Conservation (phyloP, 2,888 invertebrate species). For the Andrena marginata region DNA sequence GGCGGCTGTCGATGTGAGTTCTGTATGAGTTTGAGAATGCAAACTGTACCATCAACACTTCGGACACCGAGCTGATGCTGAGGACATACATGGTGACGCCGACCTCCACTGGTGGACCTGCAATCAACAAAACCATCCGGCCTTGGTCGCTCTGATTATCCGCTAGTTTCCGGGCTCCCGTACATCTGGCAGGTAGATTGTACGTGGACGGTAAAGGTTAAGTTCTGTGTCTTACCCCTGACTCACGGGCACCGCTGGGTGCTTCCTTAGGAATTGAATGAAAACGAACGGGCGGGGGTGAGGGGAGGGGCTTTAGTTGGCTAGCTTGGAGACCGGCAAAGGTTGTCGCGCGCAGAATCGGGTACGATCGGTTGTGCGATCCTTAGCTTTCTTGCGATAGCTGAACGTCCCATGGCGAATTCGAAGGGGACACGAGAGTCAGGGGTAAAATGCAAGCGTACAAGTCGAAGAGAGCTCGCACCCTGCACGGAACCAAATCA, state of each 20-base stretch:
- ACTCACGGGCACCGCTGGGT: constrained; percentile 44
- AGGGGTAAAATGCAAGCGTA: constrained; percentile 69
- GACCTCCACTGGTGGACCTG: constrained; percentile 99
- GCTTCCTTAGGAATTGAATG: neutral
- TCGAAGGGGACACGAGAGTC: constrained; percentile 39
- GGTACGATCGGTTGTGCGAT: too few species aligned
- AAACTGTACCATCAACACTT: constrained; percentile 97
- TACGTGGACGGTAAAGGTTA: constrained; percentile 47
- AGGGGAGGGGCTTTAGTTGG: neutral
- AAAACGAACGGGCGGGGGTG: neutral
- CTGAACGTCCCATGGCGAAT: neutral
- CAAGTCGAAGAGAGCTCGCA: constrained; percentile 79
- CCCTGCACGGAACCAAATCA: constrained; percentile 85
- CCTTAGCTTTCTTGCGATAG: too few species aligned
- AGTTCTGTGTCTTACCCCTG: constrained; percentile 59
- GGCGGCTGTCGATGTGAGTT: constrained; percentile 79
- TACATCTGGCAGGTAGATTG: constrained; percentile 56
- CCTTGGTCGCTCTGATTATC: constrained; percentile 79
- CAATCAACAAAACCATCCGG: constrained; percentile 86
- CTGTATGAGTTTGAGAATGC: constrained; percentile 77
- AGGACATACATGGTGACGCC: constrained; percentile 99
- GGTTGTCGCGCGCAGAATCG: too few species aligned
- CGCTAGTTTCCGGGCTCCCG: constrained; percentile 67
- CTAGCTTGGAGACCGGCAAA: neutral
- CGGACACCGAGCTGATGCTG: constrained; percentile 99